Percentiles rank a stretch among this genome's conserved stretches.
These are phyloP conservation scores for Pheucticus melanocephalus DNA, from an alignment of 2,113 vertebrate species.

Conservation along the genomic window DNA sequence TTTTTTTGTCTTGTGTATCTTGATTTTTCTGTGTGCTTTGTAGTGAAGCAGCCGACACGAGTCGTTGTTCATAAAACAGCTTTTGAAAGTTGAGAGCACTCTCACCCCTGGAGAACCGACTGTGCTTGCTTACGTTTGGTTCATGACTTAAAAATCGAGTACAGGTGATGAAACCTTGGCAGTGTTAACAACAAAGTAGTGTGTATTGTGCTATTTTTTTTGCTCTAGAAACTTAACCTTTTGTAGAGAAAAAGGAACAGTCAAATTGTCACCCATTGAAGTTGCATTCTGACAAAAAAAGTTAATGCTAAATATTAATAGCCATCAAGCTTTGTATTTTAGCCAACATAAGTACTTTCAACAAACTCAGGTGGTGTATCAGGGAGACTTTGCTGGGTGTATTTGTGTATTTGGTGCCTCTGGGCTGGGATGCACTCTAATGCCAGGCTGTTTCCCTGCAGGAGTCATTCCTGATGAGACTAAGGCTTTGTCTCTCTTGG, in stretches of 20 bases:
- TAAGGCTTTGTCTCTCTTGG: constrained; percentile 98
- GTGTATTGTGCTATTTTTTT: constrained; percentile 97
- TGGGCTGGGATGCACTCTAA: constrained; percentile 71
- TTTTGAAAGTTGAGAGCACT: constrained; percentile 99
- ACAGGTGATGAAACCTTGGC: constrained; percentile 99
- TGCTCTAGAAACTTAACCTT: constrained; percentile 88
- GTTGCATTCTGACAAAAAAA: constrained; percentile 82
- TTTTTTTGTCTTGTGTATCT: constrained; percentile 99
- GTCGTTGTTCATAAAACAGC: constrained; percentile 99
- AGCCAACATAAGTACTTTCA: constrained; percentile 85
- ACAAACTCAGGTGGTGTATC: constrained; percentile 84
- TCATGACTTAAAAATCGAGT: constrained; percentile 99
- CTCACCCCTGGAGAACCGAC: constrained; percentile 97
- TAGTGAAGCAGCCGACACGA: constrained; percentile 99
- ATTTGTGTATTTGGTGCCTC: constrained; percentile 86
- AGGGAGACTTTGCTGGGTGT: constrained; percentile 86
- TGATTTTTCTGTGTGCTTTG: constrained; percentile 99
- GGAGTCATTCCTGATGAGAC: constrained; percentile 99
- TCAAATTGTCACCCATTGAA: constrained; percentile 81
- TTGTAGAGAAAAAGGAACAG: constrained; percentile 84
- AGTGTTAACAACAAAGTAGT: constrained; percentile 93
- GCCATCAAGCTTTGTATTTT: constrained; percentile 81
- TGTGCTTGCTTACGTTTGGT: constrained; percentile 99
- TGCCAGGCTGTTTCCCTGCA: constrained; percentile 84
- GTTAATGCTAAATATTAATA: constrained; percentile 86